phyloP scores from a whole-genome alignment of 2,797 vertebrate species.

The Macroramphosus scolopax region DNA sequence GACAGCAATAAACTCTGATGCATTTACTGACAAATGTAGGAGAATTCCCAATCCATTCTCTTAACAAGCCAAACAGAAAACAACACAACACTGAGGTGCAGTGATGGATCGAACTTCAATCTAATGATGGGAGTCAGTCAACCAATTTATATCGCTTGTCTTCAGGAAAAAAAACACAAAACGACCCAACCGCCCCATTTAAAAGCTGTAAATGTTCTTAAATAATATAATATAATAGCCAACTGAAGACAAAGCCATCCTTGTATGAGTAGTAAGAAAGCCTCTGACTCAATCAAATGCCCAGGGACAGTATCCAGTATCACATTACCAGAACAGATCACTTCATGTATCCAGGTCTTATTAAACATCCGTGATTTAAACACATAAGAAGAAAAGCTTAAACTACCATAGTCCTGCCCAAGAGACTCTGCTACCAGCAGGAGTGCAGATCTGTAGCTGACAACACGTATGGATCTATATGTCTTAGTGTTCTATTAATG shows the following conservation, averaged over 20 bases:
- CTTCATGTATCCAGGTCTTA: too few species aligned
- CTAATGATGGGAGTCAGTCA: slow-evolving; percentile 63
- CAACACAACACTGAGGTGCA: slow-evolving; percentile 37
- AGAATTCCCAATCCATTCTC: slow-evolving; percentile 69
- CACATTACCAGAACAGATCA: too few species aligned
- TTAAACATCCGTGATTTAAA: too few species aligned
- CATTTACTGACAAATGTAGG: slow-evolving; percentile 65
- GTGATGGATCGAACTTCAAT: slow-evolving; percentile 56
- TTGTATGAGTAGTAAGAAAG: too few species aligned
- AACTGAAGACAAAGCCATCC: too few species aligned
- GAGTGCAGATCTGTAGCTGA: too few species aligned
- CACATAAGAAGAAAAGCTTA: too few species aligned
- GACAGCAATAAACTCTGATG: slow-evolving; percentile 66
- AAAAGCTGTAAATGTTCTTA: slow-evolving; percentile 11
- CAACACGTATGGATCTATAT: slow-evolving; percentile 3
- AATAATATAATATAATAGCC: too few species aligned
- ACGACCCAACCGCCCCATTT: slow-evolving; percentile 14
- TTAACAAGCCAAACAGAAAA: slow-evolving; percentile 60
- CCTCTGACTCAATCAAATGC: too few species aligned
- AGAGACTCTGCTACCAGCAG: too few species aligned
- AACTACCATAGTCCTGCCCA: too few species aligned
- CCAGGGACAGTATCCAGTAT: too few species aligned
- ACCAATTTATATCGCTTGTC: slow-evolving; percentile 43
- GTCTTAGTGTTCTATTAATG: slow-evolving; percentile 30
- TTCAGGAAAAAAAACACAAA: slow-evolving; percentile 37